These are phyloP conservation scores for Epirrhoe tristata DNA, from an alignment of 2,888 invertebrate genomes.

Conservation along the genomic window DNA sequence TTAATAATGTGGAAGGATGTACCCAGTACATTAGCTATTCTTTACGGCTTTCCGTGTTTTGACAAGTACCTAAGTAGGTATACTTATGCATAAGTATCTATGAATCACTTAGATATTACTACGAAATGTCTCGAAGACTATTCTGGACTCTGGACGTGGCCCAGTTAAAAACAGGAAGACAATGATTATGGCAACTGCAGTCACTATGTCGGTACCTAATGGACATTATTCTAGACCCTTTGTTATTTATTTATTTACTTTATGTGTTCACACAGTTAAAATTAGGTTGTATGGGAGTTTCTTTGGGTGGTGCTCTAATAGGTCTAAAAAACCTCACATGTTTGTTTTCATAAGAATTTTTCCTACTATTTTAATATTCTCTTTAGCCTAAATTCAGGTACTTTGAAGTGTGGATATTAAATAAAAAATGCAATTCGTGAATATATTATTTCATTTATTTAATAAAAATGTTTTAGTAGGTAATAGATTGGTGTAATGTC, in stretches of 20 bases:
- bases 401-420: not conserved
- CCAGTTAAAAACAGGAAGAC: slow-evolving; percentile 64
- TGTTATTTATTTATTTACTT: slow-evolving; percentile 9
- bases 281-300: not conserved
- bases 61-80: too few species aligned
- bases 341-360: too few species aligned
- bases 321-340: too few species aligned
- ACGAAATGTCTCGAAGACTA: slow-evolving; percentile 37
- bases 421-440: not conserved
- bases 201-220: not conserved
- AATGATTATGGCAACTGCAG: slow-evolving; percentile 50
- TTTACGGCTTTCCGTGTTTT: too few species aligned
- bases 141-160: slow-evolving; percentile 56
- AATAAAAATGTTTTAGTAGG: slow-evolving; percentile 2
- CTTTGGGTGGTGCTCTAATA: not conserved
- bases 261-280: not conserved
- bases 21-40: too few species aligned
- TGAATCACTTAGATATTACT: not conserved
- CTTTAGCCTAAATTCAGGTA: too few species aligned
- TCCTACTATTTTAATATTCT: too few species aligned
- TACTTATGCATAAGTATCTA: too few species aligned
- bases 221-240: slow-evolving; percentile 16
- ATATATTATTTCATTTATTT: slow-evolving; percentile 6
- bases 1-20: too few species aligned
- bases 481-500: not conserved